phyloP scores from a whole-genome alignment of 2,113 vertebrate species.

The Apteryx owenii region DNA sequence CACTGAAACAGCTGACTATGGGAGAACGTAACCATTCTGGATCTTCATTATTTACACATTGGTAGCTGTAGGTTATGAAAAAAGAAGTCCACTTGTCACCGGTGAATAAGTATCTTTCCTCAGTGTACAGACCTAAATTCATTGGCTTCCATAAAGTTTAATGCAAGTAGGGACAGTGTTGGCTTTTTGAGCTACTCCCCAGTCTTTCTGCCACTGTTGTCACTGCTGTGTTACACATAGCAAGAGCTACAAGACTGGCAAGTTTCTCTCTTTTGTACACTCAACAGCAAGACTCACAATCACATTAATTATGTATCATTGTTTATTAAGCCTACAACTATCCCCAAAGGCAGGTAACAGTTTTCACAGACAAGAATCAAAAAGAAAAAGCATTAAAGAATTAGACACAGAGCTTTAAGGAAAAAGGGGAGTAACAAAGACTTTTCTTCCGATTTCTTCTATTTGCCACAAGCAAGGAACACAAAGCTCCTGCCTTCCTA shows the following conservation, averaged over 20 bases:
- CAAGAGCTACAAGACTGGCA: not conserved
- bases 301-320: not conserved
- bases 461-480: not conserved
- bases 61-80: not conserved
- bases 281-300: not conserved
- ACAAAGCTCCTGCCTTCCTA: not conserved
- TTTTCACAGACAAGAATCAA: not conserved
- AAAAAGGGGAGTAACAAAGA: not conserved
- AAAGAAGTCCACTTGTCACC: not conserved
- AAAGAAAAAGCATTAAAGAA: not conserved
- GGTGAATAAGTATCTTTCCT: not conserved
- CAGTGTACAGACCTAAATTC: not conserved
- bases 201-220: not conserved
- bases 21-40: not conserved
- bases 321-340: not conserved
- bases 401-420: not conserved
- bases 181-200: not conserved
- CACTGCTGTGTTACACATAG: not conserved
- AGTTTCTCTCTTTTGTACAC: not conserved
- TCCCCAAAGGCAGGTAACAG: not conserved
- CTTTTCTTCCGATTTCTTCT: not conserved
- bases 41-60: not conserved
- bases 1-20: not conserved
- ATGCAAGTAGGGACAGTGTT: rapidly evolving
- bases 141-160: not conserved